Evolutionary conservation across 2,113 vertebrate species (phyloP).

Genomic region (Heteronetta atricapilla): DNA sequence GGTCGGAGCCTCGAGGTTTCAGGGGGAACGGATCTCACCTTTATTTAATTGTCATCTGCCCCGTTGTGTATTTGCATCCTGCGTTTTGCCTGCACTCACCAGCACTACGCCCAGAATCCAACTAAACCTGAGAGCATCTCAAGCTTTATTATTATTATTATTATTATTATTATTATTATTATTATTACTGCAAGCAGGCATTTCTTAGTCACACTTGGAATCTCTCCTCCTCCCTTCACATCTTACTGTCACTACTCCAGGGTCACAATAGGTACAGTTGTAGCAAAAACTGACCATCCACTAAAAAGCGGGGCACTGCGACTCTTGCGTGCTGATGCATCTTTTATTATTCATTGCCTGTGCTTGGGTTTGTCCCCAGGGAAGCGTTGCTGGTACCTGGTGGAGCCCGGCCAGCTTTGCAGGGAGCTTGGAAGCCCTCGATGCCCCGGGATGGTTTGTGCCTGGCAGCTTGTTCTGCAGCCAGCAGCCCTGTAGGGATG

Average conservation of each 20-base stretch:
- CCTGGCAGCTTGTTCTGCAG: neutral
- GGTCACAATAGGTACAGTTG: neutral
- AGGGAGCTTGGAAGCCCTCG: neutral
- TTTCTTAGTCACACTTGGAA: neutral
- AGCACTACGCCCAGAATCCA: neutral
- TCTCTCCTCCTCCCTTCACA: neutral
- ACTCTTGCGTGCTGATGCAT: accelerated
- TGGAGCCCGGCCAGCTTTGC: neutral
- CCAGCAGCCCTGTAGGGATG: neutral
- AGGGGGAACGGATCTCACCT: neutral
- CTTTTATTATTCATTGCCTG: neutral
- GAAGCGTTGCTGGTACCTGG: neutral
- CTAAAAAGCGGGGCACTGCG: neutral
- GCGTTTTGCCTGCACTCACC: neutral
- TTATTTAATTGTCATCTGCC: neutral
- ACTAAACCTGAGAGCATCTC: constrained; percentile 11
- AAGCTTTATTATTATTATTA: neutral
- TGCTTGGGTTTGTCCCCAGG: neutral
- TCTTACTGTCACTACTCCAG: accelerated
- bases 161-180: neutral
- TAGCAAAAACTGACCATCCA: neutral
- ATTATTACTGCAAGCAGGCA: neutral
- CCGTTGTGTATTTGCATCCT: neutral
- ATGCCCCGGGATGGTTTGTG: too few species aligned
- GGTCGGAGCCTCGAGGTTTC: neutral